Conservation (phyloP, 2,113 vertebrate genomes). For the Oreochromis niloticus region DNA sequence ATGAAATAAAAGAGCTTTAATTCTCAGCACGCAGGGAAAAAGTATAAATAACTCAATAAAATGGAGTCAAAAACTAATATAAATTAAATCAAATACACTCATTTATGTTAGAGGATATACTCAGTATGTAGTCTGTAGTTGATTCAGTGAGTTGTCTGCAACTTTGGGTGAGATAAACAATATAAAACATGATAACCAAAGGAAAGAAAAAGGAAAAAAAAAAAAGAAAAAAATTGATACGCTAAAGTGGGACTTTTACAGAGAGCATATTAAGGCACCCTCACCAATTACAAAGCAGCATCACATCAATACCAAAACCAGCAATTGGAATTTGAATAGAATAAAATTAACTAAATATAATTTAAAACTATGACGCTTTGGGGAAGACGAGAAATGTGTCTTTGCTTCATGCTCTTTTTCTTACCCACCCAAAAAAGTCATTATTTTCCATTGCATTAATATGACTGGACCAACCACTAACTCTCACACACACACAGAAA, state of each 20-base stretch:
- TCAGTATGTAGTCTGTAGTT: not conserved
- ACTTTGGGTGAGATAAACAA: not conserved
- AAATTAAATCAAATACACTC: not conserved
- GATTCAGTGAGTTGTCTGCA: not conserved
- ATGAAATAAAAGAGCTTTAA: not conserved
- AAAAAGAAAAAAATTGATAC: not conserved
- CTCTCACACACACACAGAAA: not conserved
- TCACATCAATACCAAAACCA: not conserved
- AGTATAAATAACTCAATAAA: not conserved
- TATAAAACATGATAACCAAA: not conserved
- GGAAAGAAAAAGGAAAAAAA: not conserved
- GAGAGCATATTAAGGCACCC: not conserved
- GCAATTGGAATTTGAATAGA: not conserved
- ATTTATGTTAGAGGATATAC: too few relatives aligned
- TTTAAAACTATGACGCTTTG: not conserved
- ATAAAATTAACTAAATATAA: not conserved
- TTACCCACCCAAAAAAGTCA: not conserved
- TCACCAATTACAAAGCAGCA: not conserved
- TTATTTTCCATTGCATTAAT: not conserved
- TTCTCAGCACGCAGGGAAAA: not conserved
- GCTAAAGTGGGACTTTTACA: not conserved
- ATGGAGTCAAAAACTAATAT: not conserved
- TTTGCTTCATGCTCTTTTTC: not conserved
- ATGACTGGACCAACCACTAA: not conserved
- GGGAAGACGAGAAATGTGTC: not conserved